Evolutionary conservation across 92 coral and sea anemone genomes (phyloP).

Genomic region (Zoanthus sociatus): DNA sequence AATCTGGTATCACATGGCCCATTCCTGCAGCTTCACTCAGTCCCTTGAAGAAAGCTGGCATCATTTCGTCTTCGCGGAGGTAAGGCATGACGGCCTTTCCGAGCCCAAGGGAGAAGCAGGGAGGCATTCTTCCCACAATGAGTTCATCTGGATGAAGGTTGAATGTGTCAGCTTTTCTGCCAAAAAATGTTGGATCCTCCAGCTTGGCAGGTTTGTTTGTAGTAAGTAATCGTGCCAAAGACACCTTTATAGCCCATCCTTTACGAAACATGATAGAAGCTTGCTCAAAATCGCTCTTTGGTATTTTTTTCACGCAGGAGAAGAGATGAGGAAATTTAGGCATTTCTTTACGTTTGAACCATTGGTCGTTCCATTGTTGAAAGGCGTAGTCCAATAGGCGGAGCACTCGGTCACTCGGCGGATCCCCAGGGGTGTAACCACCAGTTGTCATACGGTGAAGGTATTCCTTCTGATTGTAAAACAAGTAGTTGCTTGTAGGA

Average conservation of each 20-base stretch:
- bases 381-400: conserved; percentile 70
- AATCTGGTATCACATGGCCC: conserved; percentile 82
- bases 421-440: conserved; percentile 69
- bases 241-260: conserved; percentile 72
- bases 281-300: conserved; percentile 6
- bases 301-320: background rate
- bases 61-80: conserved; percentile 72
- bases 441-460: conserved; percentile 87
- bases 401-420: conserved; percentile 77
- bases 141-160: conserved; percentile 80
- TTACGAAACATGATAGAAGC: conserved; percentile 76
- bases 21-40: conserved; percentile 81
- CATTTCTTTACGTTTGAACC: conserved; percentile 75
- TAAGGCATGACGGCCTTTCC: conserved; percentile 84
- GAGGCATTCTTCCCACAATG: conserved; percentile 83
- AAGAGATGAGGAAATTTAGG: conserved; percentile 75
- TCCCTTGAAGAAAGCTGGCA: conserved; percentile 84
- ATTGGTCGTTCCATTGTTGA: conserved; percentile 87
- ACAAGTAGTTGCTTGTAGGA: conserved; percentile 71
- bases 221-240: conserved; percentile 65
- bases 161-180: conserved; percentile 70
- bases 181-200: conserved; percentile 60
- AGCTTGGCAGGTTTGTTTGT: conserved; percentile 58
- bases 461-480: conserved; percentile 86
- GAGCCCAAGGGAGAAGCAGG: conserved; percentile 74